Evolutionary conservation across 2,888 invertebrate species (phyloP).

Genomic region (Sepiola atlantica): DNA sequence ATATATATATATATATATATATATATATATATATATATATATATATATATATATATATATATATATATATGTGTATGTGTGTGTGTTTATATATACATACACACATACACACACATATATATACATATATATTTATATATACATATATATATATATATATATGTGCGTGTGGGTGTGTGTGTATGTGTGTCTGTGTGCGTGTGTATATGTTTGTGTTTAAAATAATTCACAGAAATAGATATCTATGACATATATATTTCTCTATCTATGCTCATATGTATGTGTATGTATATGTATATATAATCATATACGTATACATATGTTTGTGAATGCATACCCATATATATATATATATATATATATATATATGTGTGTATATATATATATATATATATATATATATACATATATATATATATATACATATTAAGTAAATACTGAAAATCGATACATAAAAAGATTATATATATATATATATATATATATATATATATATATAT

Average conservation of each 20-base stretch:
- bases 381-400: too few species aligned
- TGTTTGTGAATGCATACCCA: not conserved
- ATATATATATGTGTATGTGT: not conserved
- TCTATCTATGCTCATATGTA: not conserved
- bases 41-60: not conserved
- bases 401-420: not conserved
- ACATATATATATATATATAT: not conserved
- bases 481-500: too few species aligned
- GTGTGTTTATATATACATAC: not conserved
- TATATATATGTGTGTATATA: not conserved
- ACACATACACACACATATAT: not conserved
- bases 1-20: constrained; percentile 14
- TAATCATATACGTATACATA: not conserved
- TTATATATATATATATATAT: too few species aligned
- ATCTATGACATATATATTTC: not conserved
- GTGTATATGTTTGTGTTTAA: too few species aligned
- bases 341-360: not conserved
- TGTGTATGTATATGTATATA: not conserved
- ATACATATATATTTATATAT: not conserved
- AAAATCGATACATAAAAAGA: too few species aligned
- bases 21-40: not conserved
- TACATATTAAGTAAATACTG: too few species aligned
- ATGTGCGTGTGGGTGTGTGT: not conserved
- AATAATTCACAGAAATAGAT: too few species aligned
- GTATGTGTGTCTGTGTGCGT: not conserved